Evolutionary conservation across 2,888 invertebrate genomes (phyloP).

Genomic region (Osedax fenrisi): DNA sequence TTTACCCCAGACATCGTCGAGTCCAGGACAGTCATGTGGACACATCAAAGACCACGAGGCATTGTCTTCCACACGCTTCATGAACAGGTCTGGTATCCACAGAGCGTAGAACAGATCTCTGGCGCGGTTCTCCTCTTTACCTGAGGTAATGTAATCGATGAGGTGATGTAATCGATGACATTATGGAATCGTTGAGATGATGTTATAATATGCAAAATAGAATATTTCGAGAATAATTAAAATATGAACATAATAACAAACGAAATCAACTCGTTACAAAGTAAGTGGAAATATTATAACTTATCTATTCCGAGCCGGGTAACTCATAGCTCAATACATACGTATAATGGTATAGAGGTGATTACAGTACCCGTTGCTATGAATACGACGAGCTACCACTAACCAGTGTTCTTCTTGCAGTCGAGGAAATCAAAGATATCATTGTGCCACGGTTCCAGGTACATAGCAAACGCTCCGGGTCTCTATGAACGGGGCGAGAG

Average conservation of each 20-base stretch:
- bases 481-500: conserved; percentile 53
- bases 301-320: too few species aligned
- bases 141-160: conserved; percentile 19
- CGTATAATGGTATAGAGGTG: too few species aligned
- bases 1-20: conserved; percentile 83
- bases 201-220: too few species aligned
- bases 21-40: conserved; percentile 78
- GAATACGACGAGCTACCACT: too few species aligned
- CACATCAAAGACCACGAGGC: conserved; percentile 90
- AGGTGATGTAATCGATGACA: too few species aligned
- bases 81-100: conserved; percentile 96
- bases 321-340: too few species aligned
- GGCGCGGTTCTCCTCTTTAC: conserved; percentile 79
- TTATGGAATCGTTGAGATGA: too few species aligned
- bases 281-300: not conserved
- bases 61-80: conserved; percentile 71
- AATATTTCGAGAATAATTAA: too few species aligned
- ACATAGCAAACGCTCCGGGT: conserved; percentile 92
- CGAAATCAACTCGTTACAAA: not conserved
- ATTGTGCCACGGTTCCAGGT: conserved; percentile 96
- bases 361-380: too few species aligned
- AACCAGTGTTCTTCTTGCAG: conserved; percentile 72
- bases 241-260: not conserved
- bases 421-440: conserved; percentile 90
- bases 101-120: conserved; percentile 88